Evolutionary conservation across 2,113 vertebrate genomes (phyloP).

Genomic region (Corythornis cristatus): DNA sequence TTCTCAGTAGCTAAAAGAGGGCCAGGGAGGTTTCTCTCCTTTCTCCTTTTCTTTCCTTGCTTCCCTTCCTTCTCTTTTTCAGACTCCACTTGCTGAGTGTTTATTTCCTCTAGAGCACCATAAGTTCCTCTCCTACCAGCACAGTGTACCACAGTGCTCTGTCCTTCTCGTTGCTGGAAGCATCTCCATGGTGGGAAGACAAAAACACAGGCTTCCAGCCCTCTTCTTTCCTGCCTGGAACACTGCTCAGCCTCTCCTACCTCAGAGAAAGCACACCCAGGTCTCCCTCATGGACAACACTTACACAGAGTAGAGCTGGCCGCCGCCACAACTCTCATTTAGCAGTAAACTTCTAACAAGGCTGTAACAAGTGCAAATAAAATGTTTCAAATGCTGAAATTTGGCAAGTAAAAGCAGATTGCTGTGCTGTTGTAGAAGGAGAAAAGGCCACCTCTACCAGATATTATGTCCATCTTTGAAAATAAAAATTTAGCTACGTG

Average conservation of each 20-base stretch:
- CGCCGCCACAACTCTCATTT: background rate
- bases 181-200: background rate
- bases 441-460: background rate
- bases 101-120: background rate
- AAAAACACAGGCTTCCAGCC: background rate
- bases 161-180: background rate
- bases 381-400: background rate
- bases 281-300: background rate
- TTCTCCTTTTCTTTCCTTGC: background rate
- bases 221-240: background rate
- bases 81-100: background rate
- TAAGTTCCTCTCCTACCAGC: background rate
- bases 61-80: background rate
- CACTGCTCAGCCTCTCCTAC: background rate
- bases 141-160: background rate
- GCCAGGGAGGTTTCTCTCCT: background rate
- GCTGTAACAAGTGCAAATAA: background rate
- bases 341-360: background rate
- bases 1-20: background rate
- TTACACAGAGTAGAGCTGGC: background rate
- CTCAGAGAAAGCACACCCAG: rapidly evolving
- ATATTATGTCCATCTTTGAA: background rate
- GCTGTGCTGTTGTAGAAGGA: background rate
- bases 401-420: background rate
- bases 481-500: background rate